These are phyloP conservation scores for Brachyistius frenatus DNA, from an alignment of 2,113 vertebrate genomes.

Conservation along the genomic window DNA sequence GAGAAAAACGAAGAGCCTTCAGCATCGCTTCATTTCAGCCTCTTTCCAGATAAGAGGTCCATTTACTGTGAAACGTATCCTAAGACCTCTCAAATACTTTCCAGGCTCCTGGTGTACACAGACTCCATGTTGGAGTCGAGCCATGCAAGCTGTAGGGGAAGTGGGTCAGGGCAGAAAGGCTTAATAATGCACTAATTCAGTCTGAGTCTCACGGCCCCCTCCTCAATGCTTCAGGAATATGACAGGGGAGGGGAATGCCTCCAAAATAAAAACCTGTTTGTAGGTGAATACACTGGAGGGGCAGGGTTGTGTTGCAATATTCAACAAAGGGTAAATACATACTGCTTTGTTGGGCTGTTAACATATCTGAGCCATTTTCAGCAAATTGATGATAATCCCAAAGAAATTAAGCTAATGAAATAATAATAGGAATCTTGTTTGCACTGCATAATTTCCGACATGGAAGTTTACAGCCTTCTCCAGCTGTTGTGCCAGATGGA, in stretches of 20 bases:
- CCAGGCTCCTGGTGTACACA: constrained; percentile 27
- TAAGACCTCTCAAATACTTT: constrained; percentile 25
- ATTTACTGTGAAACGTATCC: constrained; percentile 59
- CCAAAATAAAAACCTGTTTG: constrained; percentile 59
- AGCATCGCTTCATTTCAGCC: constrained; percentile 43
- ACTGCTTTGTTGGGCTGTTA: constrained; percentile 36
- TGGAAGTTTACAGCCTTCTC: constrained; percentile 39
- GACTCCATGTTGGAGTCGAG: constrained; percentile 38
- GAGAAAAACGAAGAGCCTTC: constrained; percentile 46
- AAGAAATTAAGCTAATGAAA: constrained; percentile 53
- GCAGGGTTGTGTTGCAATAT: constrained; percentile 29
- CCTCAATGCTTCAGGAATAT: constrained; percentile 14
- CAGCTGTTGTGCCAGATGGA: constrained; percentile 87
- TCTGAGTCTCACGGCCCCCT: constrained; percentile 22
- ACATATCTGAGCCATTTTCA: constrained; percentile 44
- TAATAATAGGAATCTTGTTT: constrained; percentile 58
- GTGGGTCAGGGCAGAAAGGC: constrained; percentile 52
- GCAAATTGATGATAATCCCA: constrained; percentile 49
- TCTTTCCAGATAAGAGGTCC: constrained; percentile 48
- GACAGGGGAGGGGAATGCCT: constrained; percentile 53
- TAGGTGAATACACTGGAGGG: constrained; percentile 64
- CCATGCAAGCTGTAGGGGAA: constrained; percentile 48
- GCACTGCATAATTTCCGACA: constrained; percentile 36
- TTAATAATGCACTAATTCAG: constrained; percentile 71
- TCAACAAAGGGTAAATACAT: constrained; percentile 39